These are phyloP conservation scores for Calephelis nemesis DNA, from an alignment of 1,140 invertebrate genomes.

Conservation along the genomic window DNA sequence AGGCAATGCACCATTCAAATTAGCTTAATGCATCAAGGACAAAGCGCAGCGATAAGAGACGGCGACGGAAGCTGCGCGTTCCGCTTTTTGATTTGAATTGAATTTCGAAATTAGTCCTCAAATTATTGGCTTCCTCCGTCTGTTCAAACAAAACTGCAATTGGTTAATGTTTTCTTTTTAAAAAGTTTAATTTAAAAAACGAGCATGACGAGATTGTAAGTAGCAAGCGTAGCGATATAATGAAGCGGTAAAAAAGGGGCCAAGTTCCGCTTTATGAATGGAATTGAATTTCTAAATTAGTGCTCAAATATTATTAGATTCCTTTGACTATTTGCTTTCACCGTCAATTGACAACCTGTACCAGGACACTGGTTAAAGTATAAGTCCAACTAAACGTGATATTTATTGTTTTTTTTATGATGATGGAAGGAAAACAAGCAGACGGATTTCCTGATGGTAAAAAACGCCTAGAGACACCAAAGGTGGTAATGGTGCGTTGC, in stretches of 20 bases:
- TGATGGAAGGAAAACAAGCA: too few species aligned
- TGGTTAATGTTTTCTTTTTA: constrained; percentile 11
- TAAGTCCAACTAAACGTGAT: too few species aligned
- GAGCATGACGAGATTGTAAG: not conserved
- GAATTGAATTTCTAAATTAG: constrained; percentile 49
- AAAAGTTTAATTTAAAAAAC: not conserved
- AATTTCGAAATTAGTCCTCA: constrained; percentile 44
- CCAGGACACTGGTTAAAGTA: too few species aligned
- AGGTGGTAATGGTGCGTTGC: too few species aligned
- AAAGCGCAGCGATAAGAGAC: constrained; percentile 68
- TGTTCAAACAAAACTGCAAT: constrained; percentile 21
- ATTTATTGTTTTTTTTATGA: too few species aligned
- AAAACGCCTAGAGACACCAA: too few species aligned
- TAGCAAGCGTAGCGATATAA: constrained; percentile 60
- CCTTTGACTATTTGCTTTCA: constrained; percentile 14
- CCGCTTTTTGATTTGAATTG: constrained; percentile 49
- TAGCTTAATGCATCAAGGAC: constrained; percentile 74
- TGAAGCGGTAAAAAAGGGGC: constrained; percentile 47
- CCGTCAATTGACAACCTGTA: not conserved
- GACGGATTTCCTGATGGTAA: too few species aligned
- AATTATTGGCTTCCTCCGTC: constrained; percentile 29
- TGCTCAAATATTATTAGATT: constrained; percentile 31
- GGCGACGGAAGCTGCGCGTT: constrained; percentile 48
- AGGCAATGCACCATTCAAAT: constrained; percentile 74
- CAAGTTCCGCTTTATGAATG: constrained; percentile 45